Conservation (phyloP, 2,113 vertebrate species). For the Peromyscus maniculatus region DNA sequence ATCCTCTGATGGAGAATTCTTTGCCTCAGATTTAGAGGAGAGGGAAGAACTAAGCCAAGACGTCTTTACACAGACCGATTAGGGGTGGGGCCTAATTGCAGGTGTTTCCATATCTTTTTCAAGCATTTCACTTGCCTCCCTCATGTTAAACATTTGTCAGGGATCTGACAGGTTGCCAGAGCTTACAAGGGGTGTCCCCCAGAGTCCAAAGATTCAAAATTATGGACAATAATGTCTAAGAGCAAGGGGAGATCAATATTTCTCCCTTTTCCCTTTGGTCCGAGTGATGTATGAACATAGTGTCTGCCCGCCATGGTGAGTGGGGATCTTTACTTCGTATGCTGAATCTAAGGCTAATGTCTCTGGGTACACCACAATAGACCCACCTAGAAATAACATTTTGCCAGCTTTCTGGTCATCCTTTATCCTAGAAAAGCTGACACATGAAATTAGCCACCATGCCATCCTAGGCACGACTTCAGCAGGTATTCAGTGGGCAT, state of each 20-base stretch:
- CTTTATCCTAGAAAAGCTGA: background rate
- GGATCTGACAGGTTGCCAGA: background rate
- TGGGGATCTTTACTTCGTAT: background rate
- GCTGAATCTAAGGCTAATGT: background rate
- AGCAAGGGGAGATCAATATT: background rate
- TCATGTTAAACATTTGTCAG: background rate
- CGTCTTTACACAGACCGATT: background rate
- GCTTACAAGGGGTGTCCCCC: accelerated
- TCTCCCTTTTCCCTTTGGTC: background rate
- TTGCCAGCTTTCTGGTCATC: background rate
- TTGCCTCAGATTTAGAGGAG: background rate
- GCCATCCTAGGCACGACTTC: background rate
- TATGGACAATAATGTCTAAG: background rate
- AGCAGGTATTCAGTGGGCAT: background rate
- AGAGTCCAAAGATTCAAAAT: background rate
- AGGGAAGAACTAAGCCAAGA: background rate
- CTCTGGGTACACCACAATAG: background rate
- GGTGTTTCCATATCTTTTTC: background rate
- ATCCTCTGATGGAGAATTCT: background rate
- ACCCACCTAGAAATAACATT: background rate
- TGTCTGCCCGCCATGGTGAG: no score
- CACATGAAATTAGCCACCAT: background rate
- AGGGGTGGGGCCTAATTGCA: slow-evolving; percentile 33
- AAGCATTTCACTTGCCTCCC: background rate
- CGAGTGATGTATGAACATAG: background rate